Conservation (phyloP, 92 coral and sea anemone species). For the Umimayanthus chanpuru region DNA sequence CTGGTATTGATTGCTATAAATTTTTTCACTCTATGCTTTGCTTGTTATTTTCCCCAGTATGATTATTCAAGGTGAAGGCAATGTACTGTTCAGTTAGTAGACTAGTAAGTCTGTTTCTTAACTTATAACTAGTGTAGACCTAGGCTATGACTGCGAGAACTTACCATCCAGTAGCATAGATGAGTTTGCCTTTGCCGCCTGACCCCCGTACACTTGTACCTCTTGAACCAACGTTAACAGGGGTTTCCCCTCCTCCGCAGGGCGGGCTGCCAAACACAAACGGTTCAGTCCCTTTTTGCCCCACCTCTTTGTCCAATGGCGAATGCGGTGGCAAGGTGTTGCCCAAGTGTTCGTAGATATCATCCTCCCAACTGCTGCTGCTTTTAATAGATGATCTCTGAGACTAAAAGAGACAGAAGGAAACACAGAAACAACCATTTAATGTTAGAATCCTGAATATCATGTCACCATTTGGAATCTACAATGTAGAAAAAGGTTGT, state of each 20-base stretch:
- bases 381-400: slow-evolving; percentile 70
- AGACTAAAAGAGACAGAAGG: slow-evolving; percentile 28
- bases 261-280: slow-evolving; percentile 61
- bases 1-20: no score
- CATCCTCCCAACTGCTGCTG: slow-evolving; percentile 76
- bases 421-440: background rate
- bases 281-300: slow-evolving; percentile 39
- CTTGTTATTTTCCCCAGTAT: no score
- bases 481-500: no score
- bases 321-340: slow-evolving; percentile 30
- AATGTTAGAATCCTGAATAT: background rate
- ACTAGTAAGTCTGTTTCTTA: background rate
- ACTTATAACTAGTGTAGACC: background rate
- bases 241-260: slow-evolving; percentile 48
- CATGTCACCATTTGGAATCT: no score
- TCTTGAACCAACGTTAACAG: slow-evolving; percentile 57
- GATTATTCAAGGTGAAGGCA: no score
- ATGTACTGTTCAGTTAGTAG: no score
- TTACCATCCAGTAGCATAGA: slow-evolving; percentile 70
- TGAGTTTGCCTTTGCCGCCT: slow-evolving; percentile 81
- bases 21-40: no score
- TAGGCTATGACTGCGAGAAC: background rate
- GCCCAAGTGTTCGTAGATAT: slow-evolving; percentile 77
- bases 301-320: slow-evolving; percentile 44
- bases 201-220: slow-evolving; percentile 66